A percentile compares a stretch with the other conserved stretches of the same genome.
phyloP scores from a whole-genome alignment of 2,797 vertebrate species.

The Microctenopoma lineatum region DNA sequence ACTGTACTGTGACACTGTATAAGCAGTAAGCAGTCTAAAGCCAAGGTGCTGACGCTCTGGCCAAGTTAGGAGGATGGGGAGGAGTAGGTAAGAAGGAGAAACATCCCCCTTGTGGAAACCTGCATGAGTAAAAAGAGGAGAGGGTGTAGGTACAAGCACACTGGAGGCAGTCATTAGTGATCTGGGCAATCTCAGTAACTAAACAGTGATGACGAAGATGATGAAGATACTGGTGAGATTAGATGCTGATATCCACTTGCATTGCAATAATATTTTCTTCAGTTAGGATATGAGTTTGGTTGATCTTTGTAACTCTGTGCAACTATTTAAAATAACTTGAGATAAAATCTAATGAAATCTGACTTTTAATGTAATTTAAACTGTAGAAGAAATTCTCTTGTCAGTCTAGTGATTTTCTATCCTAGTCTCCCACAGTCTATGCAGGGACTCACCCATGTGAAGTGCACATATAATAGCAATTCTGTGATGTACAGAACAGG shows the following conservation, averaged over 20 bases:
- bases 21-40: slow-evolving; percentile 99
- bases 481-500: neutral
- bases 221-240: neutral
- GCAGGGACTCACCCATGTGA: neutral
- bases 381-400: neutral
- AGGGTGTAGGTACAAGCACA: slow-evolving; percentile 15
- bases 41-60: slow-evolving; percentile 98
- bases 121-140: slow-evolving; percentile 50
- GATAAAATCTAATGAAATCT: neutral
- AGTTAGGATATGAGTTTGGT: neutral
- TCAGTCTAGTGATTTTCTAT: neutral
- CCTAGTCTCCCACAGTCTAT: neutral
- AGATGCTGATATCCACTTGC: neutral
- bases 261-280: neutral
- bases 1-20: slow-evolving; percentile 90
- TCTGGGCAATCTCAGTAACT: slow-evolving; percentile 22
- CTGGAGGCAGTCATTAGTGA: slow-evolving; percentile 17
- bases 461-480: neutral
- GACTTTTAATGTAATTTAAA: neutral
- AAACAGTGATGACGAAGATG: neutral
- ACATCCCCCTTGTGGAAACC: slow-evolving; percentile 27
- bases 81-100: slow-evolving; percentile 16
- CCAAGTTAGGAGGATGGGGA: slow-evolving; percentile 38
- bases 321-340: neutral
- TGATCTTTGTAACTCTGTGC: neutral